Base-by-base conservation (phyloP, 92 coral and sea anemone genomes). In the Paramuricea clavata region DNA sequence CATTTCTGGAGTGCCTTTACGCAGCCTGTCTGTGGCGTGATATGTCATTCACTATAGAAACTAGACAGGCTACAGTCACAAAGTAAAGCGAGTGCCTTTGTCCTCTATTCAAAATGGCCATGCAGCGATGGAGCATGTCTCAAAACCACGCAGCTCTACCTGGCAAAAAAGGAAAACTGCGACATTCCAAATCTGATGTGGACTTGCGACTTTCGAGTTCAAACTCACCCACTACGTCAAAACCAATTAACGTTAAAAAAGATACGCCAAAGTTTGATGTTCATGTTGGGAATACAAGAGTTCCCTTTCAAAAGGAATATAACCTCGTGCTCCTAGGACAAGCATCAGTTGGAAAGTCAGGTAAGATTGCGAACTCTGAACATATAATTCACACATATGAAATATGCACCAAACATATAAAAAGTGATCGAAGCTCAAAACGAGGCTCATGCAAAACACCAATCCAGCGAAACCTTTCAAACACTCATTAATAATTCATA, bases 291-390 rank as follows among this genome's bases (percentile, higher is more conserved):
- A 22, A 10, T 21, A 15, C 68, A 19, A 25, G 36, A 65, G 72
- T 33, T 13, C 39, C 72, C 22, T 65, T 65, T 13, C 72, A 28
- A 65, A 65, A 65, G 21, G 72, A 65, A 5, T 65, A 65, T 65
- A 65, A 65, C 19, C 35, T 65, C n/a, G 72, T 65, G 3, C 72
- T 65, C 28, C 19, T 65, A 3, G 72, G 72, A 11, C 72, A 33
- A 11, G 72, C 72, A 31, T 65, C 72, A n/a, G 72, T 65, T 65
- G 72, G 72, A 65, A 65, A 65, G 9, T 65, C 72, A 65, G 72
- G 72, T 65, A 33, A 28, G 31, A 22, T 9, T 21, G 68, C 4
- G 12, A 52, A 3, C 61, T 52, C 19, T 52, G 0, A 17, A 52
- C 17, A 5, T 3, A 19, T 52, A 22, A 0, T 52, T 17, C 22